These are phyloP conservation scores for Rhea pennata DNA, from an alignment of 2,113 vertebrate genomes.

Conservation along the genomic window DNA sequence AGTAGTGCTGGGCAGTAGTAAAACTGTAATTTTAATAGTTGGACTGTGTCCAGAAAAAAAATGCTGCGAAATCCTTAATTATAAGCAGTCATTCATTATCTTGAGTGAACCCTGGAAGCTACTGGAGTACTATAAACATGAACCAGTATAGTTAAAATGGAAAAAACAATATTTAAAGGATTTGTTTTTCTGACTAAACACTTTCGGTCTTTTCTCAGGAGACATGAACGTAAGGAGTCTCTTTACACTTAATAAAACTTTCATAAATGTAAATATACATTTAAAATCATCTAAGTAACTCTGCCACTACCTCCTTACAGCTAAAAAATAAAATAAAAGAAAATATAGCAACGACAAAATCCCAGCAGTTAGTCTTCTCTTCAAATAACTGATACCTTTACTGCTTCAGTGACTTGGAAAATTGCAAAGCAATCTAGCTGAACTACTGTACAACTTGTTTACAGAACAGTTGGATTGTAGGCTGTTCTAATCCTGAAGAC, in stretches of 20 bases:
- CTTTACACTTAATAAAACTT: neutral
- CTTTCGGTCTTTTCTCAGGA: neutral
- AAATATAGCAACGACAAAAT: neutral
- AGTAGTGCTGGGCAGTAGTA: neutral
- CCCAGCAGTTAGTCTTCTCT: neutral
- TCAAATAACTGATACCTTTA: constrained; percentile 9
- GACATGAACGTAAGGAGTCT: neutral
- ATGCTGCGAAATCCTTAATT: neutral
- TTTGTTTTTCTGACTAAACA: neutral
- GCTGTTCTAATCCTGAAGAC: neutral
- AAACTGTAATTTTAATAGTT: neutral
- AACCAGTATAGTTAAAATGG: neutral
- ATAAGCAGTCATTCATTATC: neutral
- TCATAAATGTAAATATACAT: neutral
- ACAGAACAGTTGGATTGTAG: constrained; percentile 31
- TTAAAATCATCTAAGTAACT: neutral
- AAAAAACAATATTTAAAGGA: neutral
- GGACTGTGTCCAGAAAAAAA: neutral
- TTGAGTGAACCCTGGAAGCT: neutral
- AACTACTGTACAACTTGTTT: neutral
- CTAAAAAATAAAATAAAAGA: neutral
- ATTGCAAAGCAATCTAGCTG: constrained; percentile 36
- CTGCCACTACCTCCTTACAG: neutral
- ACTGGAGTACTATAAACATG: neutral
- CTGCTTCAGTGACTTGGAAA: constrained; percentile 57